A percentile compares a stretch with the other conserved stretches of the same genome.
Conservation (phyloP, 2,888 invertebrate genomes). For the Rhagophthalmus giganteus region DNA sequence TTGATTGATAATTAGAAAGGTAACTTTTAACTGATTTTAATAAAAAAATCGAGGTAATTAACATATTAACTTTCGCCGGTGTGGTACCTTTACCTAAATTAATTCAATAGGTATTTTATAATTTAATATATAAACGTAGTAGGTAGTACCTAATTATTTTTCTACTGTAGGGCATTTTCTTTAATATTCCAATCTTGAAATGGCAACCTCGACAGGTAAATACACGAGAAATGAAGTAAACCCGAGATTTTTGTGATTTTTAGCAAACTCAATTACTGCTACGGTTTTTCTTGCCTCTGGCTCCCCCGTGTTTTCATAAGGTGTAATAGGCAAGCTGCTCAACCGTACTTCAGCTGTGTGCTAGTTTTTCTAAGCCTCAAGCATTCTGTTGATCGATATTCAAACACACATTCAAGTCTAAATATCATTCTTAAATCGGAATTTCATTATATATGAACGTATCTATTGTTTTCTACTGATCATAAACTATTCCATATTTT, state of each 20-base stretch:
- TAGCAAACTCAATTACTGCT: slow-evolving; percentile 48
- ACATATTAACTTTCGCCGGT: no score
- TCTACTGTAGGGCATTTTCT: slow-evolving; percentile 5
- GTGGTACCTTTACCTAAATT: no score
- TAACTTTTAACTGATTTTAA: no score
- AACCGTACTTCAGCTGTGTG: slow-evolving; percentile 25
- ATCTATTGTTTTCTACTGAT: no score
- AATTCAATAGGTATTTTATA: no score
- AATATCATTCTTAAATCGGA: slow-evolving; percentile 13
- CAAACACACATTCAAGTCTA: slow-evolving; percentile 25
- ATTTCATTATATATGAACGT: no score
- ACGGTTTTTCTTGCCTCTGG: slow-evolving; percentile 42
- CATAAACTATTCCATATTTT: no score
- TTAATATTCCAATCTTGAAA: slow-evolving; percentile 13
- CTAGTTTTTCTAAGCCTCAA: slow-evolving; percentile 33
- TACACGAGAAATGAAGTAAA: slow-evolving; percentile 28
- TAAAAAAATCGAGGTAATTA: no score
- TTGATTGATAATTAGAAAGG: no score
- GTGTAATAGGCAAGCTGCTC: slow-evolving; percentile 38
- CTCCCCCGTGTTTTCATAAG: slow-evolving; percentile 45
- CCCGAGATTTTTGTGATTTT: slow-evolving; percentile 50
- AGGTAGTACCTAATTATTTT: no score
- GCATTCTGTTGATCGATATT: slow-evolving; percentile 34
- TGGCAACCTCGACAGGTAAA: slow-evolving; percentile 18
- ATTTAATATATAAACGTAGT: no score